Evolutionary conservation across 2,888 invertebrate genomes (phyloP).

Genomic region (Arenicola marina): DNA sequence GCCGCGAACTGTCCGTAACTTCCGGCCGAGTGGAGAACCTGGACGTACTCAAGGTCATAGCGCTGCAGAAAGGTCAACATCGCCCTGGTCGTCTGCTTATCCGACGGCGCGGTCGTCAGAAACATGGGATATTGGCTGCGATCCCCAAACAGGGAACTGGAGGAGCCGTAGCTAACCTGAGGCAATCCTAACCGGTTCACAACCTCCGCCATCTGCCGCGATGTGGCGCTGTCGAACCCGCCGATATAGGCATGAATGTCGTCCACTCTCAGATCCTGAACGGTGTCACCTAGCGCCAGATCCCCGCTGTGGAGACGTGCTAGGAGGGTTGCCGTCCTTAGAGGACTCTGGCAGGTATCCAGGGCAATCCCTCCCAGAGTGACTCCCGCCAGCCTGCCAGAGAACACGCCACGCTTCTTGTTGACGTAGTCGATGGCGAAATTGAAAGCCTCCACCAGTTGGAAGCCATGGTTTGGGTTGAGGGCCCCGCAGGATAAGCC

Average conservation of each 20-base stretch:
- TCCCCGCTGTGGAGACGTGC: neutral
- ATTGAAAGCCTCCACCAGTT: constrained; percentile 54
- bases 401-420: constrained; percentile 48
- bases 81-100: constrained; percentile 54
- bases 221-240: constrained; percentile 45
- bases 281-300: too few relatives aligned
- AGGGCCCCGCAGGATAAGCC: constrained; percentile 51
- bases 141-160: constrained; percentile 42
- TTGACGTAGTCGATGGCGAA: constrained; percentile 51
- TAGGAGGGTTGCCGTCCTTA: constrained; percentile 51
- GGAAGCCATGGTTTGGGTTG: constrained; percentile 50
- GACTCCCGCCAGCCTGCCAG: constrained; percentile 41
- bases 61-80: constrained; percentile 59
- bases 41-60: constrained; percentile 59
- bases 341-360: constrained; percentile 49
- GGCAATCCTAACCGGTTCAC: constrained; percentile 46
- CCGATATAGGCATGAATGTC: constrained; percentile 44
- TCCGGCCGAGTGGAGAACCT: constrained; percentile 52
- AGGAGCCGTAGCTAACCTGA: constrained; percentile 54
- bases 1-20: constrained; percentile 43
- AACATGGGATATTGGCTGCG: constrained; percentile 45
- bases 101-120: constrained; percentile 51
- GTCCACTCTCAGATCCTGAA: too few relatives aligned
- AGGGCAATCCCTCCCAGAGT: constrained; percentile 50
- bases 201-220: constrained; percentile 48